Percentiles rank a stretch among this genome's conserved stretches.
phyloP scores from a whole-genome alignment of 2,797 vertebrate genomes.

The Syngnathus acus region DNA sequence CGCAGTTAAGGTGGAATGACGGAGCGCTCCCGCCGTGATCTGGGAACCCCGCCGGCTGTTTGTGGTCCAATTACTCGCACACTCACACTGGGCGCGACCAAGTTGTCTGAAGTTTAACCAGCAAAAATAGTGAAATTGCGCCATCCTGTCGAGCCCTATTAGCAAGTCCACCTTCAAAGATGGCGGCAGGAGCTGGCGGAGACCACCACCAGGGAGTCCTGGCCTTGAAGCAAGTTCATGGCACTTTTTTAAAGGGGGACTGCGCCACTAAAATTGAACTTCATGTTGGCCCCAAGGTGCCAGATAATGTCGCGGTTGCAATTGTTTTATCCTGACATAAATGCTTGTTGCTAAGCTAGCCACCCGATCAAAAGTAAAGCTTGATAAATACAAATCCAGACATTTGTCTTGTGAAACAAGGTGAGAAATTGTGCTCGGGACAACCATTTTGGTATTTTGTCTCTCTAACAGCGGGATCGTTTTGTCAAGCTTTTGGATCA shows the following conservation, averaged over 20 bases:
- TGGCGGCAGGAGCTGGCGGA: background rate
- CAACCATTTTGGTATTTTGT: background rate
- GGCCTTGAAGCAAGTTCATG: background rate
- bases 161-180: background rate
- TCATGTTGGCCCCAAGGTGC: background rate
- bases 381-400: background rate
- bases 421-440: background rate
- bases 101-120: background rate
- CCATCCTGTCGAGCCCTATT: background rate
- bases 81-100: background rate
- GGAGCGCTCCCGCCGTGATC: background rate
- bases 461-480: constrained; percentile 79
- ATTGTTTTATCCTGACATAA: background rate
- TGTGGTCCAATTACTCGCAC: background rate
- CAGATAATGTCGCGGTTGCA: background rate
- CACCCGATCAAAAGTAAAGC: background rate
- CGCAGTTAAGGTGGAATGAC: background rate
- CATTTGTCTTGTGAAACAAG: background rate
- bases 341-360: constrained; percentile 1
- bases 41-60: background rate
- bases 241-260: background rate
- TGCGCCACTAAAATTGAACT: background rate
- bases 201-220: background rate
- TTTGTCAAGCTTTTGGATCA: constrained; percentile 96
- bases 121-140: background rate